Percentiles rank a stretch among this genome's conserved stretches.
Evolutionary conservation across 2,888 invertebrate genomes (phyloP).

Genomic region (Drosophila parthenogenetica): DNA sequence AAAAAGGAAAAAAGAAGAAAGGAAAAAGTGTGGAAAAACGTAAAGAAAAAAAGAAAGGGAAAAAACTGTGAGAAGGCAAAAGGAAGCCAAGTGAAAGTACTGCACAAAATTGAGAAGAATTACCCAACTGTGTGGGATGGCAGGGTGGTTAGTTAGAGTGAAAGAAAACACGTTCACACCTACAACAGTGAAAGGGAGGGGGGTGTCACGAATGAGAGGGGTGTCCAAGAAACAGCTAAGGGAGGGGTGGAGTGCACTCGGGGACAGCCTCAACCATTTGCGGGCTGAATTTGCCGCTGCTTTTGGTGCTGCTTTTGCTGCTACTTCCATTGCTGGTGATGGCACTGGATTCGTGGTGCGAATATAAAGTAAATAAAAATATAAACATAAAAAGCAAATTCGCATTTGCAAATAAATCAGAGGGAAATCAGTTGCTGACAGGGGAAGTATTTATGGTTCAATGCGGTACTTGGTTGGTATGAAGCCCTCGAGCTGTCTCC

Average conservation of each 20-base stretch:
- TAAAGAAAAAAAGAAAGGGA: slow-evolving; percentile 13
- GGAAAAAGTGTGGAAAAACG: slow-evolving; percentile 7
- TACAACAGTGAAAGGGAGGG: slow-evolving; percentile 19
- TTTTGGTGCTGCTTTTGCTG: neutral
- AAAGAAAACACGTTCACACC: slow-evolving; percentile 76
- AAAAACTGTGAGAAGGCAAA: slow-evolving; percentile 28
- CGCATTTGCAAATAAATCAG: slow-evolving; percentile 82
- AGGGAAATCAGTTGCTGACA: slow-evolving; percentile 80
- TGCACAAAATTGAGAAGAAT: slow-evolving; percentile 61
- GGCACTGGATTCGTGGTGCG: slow-evolving; percentile 69
- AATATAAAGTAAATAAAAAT: slow-evolving; percentile 80
- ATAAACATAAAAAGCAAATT: slow-evolving; percentile 80
- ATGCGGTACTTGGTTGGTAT: slow-evolving; percentile 37
- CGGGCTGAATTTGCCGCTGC: slow-evolving; percentile 30
- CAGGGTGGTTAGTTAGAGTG: slow-evolving; percentile 20
- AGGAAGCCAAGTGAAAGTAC: slow-evolving; percentile 71
- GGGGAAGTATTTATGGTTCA: slow-evolving; percentile 80
- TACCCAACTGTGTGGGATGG: slow-evolving; percentile 46
- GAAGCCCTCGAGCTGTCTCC: slow-evolving; percentile 45
- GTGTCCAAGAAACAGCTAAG: slow-evolving; percentile 1
- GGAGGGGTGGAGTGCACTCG: slow-evolving; percentile 2
- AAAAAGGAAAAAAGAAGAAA: slow-evolving; percentile 9
- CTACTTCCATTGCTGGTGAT: slow-evolving; percentile 9
- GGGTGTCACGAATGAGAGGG: slow-evolving; percentile 1
- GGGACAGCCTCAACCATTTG: slow-evolving; percentile 46